These are phyloP conservation scores for Hyposmocoma kahamanoa DNA, from an alignment of 1,140 invertebrate species.

Conservation along the genomic window DNA sequence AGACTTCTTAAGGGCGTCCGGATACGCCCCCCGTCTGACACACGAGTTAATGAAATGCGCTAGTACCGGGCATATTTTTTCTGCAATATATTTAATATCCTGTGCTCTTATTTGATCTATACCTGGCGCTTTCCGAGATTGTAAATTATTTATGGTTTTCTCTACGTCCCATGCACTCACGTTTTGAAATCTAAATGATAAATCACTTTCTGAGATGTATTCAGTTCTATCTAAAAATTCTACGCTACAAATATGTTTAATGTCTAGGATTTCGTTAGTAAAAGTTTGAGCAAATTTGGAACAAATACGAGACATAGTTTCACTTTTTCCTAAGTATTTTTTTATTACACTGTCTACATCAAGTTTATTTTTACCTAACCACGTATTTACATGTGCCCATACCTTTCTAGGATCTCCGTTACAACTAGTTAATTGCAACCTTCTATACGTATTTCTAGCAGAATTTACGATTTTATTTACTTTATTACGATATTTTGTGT, in stretches of 20 bases:
- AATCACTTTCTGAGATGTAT: neutral
- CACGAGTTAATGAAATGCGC: slow-evolving; percentile 7
- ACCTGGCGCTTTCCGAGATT: slow-evolving; percentile 3
- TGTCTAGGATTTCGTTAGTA: neutral
- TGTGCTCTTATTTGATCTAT: slow-evolving; percentile 3
- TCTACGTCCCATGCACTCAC: slow-evolving; percentile 2
- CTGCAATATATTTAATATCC: slow-evolving; percentile 2
- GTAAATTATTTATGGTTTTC: slow-evolving; percentile 2
- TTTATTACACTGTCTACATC: neutral
- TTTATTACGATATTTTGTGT: slow-evolving; percentile 6
- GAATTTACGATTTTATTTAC: slow-evolving; percentile 4
- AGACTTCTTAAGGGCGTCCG: slow-evolving; percentile 3
- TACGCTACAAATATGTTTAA: slow-evolving; percentile 1
- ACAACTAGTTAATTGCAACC: neutral
- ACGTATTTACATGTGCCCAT: neutral
- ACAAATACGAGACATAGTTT: neutral
- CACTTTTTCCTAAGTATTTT: neutral
- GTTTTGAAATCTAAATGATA: slow-evolving; percentile 5
- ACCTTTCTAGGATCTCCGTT: neutral
- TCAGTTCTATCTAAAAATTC: neutral
- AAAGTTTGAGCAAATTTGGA: slow-evolving; percentile 1
- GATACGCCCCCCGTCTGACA: neutral
- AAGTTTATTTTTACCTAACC: neutral
- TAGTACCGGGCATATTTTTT: slow-evolving; percentile 1
- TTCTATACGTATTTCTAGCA: slow-evolving; percentile 1